These are phyloP conservation scores for Elephantulus edwardii DNA, from an alignment of 2,113 vertebrate genomes.

Conservation along the genomic window DNA sequence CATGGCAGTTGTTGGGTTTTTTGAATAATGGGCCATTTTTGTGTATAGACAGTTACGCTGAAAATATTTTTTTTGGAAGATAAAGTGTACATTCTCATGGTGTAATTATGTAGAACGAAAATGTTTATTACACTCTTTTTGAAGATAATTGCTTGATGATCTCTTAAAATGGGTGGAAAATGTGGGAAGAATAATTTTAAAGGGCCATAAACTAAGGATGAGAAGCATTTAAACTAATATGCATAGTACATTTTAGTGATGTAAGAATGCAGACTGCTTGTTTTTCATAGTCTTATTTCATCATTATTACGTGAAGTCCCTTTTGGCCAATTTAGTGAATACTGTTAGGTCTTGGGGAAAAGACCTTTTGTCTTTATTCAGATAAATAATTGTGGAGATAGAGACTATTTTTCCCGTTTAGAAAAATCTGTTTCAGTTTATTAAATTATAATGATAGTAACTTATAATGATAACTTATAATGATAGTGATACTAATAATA, in stretches of 20 bases:
- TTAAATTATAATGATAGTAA: conserved; percentile 64
- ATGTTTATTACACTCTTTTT: not conserved
- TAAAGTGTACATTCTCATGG: not conserved
- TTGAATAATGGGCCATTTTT: not conserved
- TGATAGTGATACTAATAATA: conserved; percentile 61
- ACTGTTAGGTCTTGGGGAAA: conserved; percentile 56
- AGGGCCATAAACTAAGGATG: not conserved
- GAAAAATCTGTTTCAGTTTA: conserved; percentile 65
- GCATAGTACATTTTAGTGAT: not conserved
- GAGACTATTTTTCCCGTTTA: conserved; percentile 71
- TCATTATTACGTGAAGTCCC: conserved; percentile 75
- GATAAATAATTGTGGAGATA: conserved; percentile 63
- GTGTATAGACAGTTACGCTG: not conserved
- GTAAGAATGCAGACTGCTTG: not conserved
- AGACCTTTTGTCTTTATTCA: conserved; percentile 65
- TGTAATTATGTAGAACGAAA: conserved; percentile 14
- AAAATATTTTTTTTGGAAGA: conserved; percentile 1
- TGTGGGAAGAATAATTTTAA: conserved; percentile 31
- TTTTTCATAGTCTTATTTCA: conserved; percentile 60
- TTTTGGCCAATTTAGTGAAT: conserved; percentile 72
- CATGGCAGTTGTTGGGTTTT: not conserved
- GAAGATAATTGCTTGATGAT: conserved; percentile 4
- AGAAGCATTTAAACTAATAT: conserved; percentile 15
- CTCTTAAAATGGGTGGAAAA: not conserved
- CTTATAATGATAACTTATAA: conserved; percentile 65